Evolutionary conservation across 1,140 invertebrate genomes (phyloP), one percentile per base, ranked within the genome.

Genomic region (Eciton burchellii): DNA sequence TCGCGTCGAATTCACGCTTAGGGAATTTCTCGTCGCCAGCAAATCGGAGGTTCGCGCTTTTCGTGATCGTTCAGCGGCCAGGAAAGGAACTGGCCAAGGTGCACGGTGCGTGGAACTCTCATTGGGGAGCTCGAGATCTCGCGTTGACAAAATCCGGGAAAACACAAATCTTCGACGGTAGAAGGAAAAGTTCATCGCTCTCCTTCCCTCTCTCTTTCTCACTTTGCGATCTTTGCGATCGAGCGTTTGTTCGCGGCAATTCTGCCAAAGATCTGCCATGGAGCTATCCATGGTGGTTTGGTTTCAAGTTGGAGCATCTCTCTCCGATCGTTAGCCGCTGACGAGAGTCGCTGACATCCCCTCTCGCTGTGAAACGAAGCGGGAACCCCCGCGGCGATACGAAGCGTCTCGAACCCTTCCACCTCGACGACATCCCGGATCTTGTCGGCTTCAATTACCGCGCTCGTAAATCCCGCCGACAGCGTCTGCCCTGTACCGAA

Each of bases 401-500:
- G 43, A 84, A 84, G 77, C 84, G 81, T 66, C n/a, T n/a, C 41
- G 43, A 82, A 57, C 24, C 24, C 52, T 83, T 60, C n/a, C 68
- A 47, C 11, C 52, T 63, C 72, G 56, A 16, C 12, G 57, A 68
- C 71, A 83, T 60, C 12, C 49, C 43, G 77, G 62, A 82, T 83
- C 84, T 76, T 83, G 86, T 89, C 87, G 71, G 62, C 88, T 89
- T 87, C 83, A 88, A 90, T 91, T 91, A 88, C 65, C 84, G 41
- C 59, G 26, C 47, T 9, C 71, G 62, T 88, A 84, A 82, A 90
- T 86, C 84, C 82, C 26, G 11, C 41, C 49, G 12, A 41, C 63
- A 47, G n/a, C 35, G 12, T 8, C 35, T 35, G 35, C 35, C 54
- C 12, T 5, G 11, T 16, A 56, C 86, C 14, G 54, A 89, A 90